Percentiles rank a stretch among this genome's conserved stretches.
Evolutionary conservation across 2,888 invertebrate species (phyloP).

Genomic region (Coelinius sp.): DNA sequence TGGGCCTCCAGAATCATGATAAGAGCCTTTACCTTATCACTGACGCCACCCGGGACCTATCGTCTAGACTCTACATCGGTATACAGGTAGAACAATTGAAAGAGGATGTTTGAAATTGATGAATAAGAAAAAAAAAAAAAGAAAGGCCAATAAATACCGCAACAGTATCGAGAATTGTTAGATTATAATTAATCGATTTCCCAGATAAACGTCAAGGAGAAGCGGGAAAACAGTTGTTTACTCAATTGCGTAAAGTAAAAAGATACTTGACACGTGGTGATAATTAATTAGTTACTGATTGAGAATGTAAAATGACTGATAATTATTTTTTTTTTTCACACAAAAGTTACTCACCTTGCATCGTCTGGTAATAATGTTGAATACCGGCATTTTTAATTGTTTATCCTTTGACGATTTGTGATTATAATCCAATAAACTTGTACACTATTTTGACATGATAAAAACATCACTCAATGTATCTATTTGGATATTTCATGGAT

Average conservation of each 20-base stretch:
- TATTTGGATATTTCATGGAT: not conserved
- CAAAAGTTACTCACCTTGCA: slow-evolving; percentile 73
- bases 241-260: not conserved
- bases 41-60: slow-evolving; percentile 33
- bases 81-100: not conserved
- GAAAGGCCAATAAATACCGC: not conserved
- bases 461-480: slow-evolving; percentile 17
- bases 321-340: not conserved
- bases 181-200: slow-evolving; percentile 10
- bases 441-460: not conserved
- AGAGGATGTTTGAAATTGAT: slow-evolving; percentile 3
- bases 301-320: not conserved
- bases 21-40: slow-evolving; percentile 34
- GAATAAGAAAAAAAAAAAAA: not conserved
- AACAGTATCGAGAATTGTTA: not conserved
- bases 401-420: not conserved
- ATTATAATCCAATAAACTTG: slow-evolving; percentile 16
- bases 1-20: slow-evolving; percentile 34
- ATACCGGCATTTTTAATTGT: slow-evolving; percentile 73
- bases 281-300: not conserved
- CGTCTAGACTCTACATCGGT: slow-evolving; percentile 27
- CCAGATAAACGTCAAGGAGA: not conserved
- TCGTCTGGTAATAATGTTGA: slow-evolving; percentile 76
- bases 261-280: not conserved
- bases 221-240: not conserved